phyloP scores from a whole-genome alignment of 2,888 invertebrate genomes.

The Pimpla rufipes region DNA sequence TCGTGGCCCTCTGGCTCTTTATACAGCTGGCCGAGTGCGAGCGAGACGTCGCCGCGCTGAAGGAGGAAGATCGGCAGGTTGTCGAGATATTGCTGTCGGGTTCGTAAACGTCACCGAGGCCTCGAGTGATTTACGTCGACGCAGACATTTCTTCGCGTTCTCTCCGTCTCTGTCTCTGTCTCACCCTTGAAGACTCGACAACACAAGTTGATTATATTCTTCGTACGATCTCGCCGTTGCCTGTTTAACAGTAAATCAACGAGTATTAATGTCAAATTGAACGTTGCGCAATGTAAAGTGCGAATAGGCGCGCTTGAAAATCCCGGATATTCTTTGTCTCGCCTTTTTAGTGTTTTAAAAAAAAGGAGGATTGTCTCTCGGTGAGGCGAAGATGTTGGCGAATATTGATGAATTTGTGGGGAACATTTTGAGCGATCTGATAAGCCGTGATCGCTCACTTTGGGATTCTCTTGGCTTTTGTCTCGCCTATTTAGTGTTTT shows the following conservation, averaged over 20 bases:
- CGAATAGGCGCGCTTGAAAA: not conserved
- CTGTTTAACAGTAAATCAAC: conserved; percentile 37
- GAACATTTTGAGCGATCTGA: not conserved
- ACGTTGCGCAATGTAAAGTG: conserved; percentile 27
- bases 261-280: not conserved
- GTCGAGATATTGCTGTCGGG: conserved; percentile 59
- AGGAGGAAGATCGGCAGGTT: conserved; percentile 52
- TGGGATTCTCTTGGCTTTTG: not conserved
- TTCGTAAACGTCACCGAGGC: conserved; percentile 67
- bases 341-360: too few relatives aligned
- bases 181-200: conserved; percentile 13
- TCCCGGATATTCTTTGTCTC: too few relatives aligned
- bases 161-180: not conserved
- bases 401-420: too few relatives aligned
- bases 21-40: conserved; percentile 2
- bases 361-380: too few relatives aligned
- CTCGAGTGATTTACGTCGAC: conserved; percentile 65
- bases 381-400: too few relatives aligned
- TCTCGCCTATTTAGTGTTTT: too few relatives aligned
- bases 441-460: too few relatives aligned
- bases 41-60: conserved; percentile 21
- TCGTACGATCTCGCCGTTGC: conserved; percentile 21
- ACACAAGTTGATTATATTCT: conserved; percentile 28
- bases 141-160: conserved; percentile 44
- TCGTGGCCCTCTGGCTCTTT: conserved; percentile 25